Conservation (phyloP, 2,888 invertebrate species). For the Apocheima hispidaria region DNA sequence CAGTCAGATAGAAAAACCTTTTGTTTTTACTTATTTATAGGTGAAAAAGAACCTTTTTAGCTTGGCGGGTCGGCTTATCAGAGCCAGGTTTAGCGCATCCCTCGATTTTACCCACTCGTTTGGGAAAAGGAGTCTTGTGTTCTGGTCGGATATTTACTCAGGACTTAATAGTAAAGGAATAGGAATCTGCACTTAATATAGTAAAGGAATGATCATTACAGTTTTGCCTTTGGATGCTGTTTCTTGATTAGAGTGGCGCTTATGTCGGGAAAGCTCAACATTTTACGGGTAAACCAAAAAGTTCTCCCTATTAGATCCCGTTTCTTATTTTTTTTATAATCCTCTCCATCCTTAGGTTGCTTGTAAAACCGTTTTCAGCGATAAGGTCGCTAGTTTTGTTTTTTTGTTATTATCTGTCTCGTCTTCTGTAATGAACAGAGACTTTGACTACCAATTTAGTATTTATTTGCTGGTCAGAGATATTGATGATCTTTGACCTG, state of each 20-base stretch:
- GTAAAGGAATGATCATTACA: constrained; percentile 40
- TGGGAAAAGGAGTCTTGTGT: background rate
- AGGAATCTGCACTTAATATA: constrained; percentile 44
- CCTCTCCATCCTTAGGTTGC: no score
- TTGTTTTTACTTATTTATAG: no score
- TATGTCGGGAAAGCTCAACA: constrained; percentile 9
- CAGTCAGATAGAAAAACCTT: constrained; percentile 21
- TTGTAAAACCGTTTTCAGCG: no score
- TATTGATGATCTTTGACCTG: no score
- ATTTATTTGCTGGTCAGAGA: no score
- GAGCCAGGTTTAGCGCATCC: no score
- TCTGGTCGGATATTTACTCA: constrained; percentile 35
- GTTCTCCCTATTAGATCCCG: background rate
- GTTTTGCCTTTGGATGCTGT: constrained; percentile 27
- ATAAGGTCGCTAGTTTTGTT: no score
- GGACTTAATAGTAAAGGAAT: constrained; percentile 42
- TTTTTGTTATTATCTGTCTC: no score
- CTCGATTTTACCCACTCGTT: background rate
- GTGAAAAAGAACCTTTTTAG: no score
- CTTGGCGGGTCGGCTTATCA: no score
- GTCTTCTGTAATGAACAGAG: no score
- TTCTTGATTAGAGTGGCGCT: constrained; percentile 20
- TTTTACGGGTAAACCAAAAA: background rate
- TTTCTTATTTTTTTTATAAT: background rate
- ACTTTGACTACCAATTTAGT: no score